Evolutionary conservation across 2,888 invertebrate species (phyloP).

Genomic region (Ennomos quercinarius): DNA sequence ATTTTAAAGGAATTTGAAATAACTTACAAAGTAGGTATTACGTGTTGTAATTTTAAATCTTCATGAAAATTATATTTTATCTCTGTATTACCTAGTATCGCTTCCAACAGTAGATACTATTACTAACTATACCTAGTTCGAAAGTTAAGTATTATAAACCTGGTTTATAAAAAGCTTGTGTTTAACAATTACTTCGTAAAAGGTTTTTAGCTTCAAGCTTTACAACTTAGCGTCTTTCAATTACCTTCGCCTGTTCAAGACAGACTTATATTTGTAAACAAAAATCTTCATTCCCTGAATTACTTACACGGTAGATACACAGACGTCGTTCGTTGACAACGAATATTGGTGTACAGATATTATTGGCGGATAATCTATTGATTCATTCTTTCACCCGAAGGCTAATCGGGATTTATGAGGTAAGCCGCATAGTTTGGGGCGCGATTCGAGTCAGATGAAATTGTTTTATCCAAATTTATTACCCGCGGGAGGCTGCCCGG

Average conservation of each 20-base stretch:
- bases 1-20: conserved; percentile 24
- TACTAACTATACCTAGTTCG: too few species aligned
- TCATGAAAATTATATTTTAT: background rate
- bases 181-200: too few species aligned
- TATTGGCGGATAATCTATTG: conserved; percentile 68
- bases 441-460: conserved; percentile 72
- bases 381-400: conserved; percentile 67
- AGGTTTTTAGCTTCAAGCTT: too few species aligned
- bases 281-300: too few species aligned
- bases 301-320: background rate
- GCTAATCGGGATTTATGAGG: conserved; percentile 76
- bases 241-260: too few species aligned
- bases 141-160: too few species aligned
- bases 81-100: conserved; percentile 9
- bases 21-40: conserved; percentile 7
- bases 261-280: too few species aligned
- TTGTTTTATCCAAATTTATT: conserved; percentile 80
- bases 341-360: conserved; percentile 53
- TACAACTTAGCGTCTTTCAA: too few species aligned
- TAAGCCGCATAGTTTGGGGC: conserved; percentile 73
- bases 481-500: conserved; percentile 61
- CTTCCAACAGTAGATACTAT: too few species aligned
- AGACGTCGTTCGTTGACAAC: conserved; percentile 18
- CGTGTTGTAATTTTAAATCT: conserved; percentile 13
- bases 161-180: too few species aligned